phyloP scores from a whole-genome alignment of 53 echinoderm and acorn worm genomes.

The Echinometra lucunter region DNA sequence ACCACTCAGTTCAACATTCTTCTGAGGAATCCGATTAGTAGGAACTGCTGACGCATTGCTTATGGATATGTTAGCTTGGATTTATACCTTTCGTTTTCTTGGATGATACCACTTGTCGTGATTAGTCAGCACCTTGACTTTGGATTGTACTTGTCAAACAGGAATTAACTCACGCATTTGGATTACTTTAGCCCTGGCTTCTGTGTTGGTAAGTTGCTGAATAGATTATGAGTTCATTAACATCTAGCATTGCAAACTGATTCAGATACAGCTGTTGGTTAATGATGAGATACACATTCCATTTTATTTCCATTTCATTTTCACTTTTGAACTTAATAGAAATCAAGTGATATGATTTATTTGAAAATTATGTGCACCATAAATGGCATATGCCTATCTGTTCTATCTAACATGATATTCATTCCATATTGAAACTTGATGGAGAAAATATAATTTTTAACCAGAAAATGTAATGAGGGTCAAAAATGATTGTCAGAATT shows the following conservation, averaged over 20 bases:
- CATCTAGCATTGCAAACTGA: not conserved
- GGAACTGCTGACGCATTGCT: constrained; percentile 57
- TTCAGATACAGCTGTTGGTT: not conserved
- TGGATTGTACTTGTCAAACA: constrained; percentile 35
- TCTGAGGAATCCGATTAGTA: constrained; percentile 11
- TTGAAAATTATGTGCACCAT: too few relatives aligned
- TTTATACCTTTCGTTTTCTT: constrained; percentile 52
- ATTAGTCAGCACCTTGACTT: not conserved
- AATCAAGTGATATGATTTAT: not conserved
- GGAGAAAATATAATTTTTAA: too few relatives aligned
- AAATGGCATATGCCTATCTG: too few relatives aligned
- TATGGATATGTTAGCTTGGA: constrained; percentile 50
- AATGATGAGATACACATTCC: not conserved
- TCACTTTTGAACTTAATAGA: not conserved
- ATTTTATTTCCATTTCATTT: not conserved
- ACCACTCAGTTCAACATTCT: constrained; percentile 28
- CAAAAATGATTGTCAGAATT: too few relatives aligned
- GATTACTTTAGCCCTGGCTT: constrained; percentile 26
- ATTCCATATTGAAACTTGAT: too few relatives aligned
- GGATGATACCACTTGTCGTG: constrained; percentile 24
- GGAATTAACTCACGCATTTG: constrained; percentile 28
- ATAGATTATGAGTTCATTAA: too few relatives aligned
- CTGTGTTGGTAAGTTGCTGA: constrained; percentile 26
- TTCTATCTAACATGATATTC: too few relatives aligned
- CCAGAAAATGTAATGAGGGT: too few relatives aligned